A percentile compares a stretch with the other conserved stretches of the same genome.
phyloP scores from a whole-genome alignment of 2,797 vertebrate genomes.

The Cryptoprocta ferox region DNA sequence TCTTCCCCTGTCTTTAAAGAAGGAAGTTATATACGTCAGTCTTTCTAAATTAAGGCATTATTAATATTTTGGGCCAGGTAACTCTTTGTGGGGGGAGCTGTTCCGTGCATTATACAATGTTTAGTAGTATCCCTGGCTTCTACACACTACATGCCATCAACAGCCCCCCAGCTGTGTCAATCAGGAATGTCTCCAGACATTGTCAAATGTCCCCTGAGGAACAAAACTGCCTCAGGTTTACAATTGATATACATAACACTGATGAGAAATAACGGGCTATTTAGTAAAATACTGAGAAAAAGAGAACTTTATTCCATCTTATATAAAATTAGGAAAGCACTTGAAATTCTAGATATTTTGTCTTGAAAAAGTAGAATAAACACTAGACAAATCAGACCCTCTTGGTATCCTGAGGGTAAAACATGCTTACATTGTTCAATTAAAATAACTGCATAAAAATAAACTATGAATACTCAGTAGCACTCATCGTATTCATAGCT shows the following conservation, averaged over 20 bases:
- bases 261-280: neutral
- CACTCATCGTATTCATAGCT: neutral
- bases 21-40: neutral
- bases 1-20: neutral
- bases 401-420: neutral
- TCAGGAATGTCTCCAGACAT: neutral
- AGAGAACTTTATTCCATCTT: neutral
- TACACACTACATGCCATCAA: neutral
- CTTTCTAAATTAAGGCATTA: neutral
- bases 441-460: constrained; percentile 40
- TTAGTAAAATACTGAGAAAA: neutral
- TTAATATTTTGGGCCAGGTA: neutral
- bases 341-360: neutral
- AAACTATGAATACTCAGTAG: neutral
- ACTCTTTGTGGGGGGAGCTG: neutral
- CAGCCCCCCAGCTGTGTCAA: neutral
- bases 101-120: neutral
- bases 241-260: neutral
- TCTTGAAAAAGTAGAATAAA: constrained; percentile 29
- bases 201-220: neutral
- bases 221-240: neutral
- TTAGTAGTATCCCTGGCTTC: neutral
- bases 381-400: neutral
- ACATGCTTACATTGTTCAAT: neutral
- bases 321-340: neutral